A percentile compares a stretch with the other conserved stretches of the same genome.
Conservation (phyloP, 37 sponge, comb jelly and placozoan genomes). For the Mnemiopsis leidyi region DNA sequence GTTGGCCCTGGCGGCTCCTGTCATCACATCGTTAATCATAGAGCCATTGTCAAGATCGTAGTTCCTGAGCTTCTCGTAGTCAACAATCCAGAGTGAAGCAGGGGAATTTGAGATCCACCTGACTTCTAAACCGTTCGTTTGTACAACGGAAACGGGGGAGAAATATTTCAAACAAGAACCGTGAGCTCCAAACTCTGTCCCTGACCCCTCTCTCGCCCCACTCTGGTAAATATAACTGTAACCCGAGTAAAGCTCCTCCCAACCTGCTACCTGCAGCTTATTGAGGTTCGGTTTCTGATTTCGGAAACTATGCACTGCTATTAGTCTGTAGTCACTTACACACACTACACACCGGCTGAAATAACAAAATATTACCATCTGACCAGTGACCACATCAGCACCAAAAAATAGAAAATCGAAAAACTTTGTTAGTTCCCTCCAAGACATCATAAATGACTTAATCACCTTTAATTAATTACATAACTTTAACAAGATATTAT, state of each 20-base stretch:
- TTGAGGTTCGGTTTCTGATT: neutral
- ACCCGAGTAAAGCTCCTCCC: neutral
- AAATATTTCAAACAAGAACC: neutral
- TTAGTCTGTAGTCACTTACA: slow-evolving; percentile 15
- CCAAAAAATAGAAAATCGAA: neutral
- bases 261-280: neutral
- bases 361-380: neutral
- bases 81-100: neutral
- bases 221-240: slow-evolving; percentile 1
- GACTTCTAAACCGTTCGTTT: neutral
- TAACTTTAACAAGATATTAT: too few relatives aligned
- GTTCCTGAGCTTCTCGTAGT: slow-evolving; percentile 15
- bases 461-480: too few relatives aligned
- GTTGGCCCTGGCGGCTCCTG: neutral
- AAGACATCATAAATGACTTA: too few relatives aligned
- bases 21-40: neutral
- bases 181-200: neutral
- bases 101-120: slow-evolving; percentile 13
- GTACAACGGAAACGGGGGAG: slow-evolving; percentile 19
- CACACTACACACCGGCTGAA: slow-evolving; percentile 18
- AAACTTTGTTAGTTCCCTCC: too few relatives aligned
- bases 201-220: slow-evolving; percentile 2
- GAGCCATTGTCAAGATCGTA: neutral
- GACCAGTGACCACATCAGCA: too few relatives aligned
- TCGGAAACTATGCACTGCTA: slow-evolving; percentile 24